Evolutionary conservation across 2,888 invertebrate genomes (phyloP).

Genomic region (Meghimatium bilineatum): DNA sequence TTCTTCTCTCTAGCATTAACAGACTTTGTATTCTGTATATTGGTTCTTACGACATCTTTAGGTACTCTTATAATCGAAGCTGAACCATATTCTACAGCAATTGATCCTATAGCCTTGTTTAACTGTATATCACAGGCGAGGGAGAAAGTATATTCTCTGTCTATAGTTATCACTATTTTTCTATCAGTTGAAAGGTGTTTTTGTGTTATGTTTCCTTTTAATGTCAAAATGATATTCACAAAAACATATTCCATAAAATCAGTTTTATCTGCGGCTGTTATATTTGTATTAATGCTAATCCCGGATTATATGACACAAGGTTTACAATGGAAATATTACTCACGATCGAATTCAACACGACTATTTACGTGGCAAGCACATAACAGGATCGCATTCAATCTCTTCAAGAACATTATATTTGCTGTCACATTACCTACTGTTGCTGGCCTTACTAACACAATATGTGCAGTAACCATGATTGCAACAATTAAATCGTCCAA

Average conservation of each 20-base stretch:
- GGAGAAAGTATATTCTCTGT: not conserved
- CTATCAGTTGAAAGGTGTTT: conserved; percentile 9
- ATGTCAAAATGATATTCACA: not conserved
- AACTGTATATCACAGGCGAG: not conserved
- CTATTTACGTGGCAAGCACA: not conserved
- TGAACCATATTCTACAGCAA: not conserved
- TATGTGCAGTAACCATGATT: not conserved
- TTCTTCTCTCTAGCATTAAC: not conserved
- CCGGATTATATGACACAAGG: not conserved
- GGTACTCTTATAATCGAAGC: not conserved
- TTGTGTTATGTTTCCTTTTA: conserved; percentile 20
- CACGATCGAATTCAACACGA: not conserved
- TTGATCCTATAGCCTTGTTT: not conserved
- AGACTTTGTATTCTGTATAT: not conserved
- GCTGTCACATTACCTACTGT: not conserved
- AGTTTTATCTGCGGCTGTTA: not conserved
- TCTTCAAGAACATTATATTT: not conserved
- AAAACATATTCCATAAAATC: not conserved
- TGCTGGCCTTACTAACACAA: not conserved
- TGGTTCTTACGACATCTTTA: not conserved
- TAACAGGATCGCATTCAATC: not conserved
- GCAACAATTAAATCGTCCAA: not conserved
- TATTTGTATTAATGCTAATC: not conserved
- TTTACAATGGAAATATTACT: not conserved
- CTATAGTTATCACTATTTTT: not conserved